Percentiles rank a stretch among this genome's conserved stretches.
Conservation (phyloP, 2,797 vertebrate genomes). For the Chlorospingus semifuscus region DNA sequence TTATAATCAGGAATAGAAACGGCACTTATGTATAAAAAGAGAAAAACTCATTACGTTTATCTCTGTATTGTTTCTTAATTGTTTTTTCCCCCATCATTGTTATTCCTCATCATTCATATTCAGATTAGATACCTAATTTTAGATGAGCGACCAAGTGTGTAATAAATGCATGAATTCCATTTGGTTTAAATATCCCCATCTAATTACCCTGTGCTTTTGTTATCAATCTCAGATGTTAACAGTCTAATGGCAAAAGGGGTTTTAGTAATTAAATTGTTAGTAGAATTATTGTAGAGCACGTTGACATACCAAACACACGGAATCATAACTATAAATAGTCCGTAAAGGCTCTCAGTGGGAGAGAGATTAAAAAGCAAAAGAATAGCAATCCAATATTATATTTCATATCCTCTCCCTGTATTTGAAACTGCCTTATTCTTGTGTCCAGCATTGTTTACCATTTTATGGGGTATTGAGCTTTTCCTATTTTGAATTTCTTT, state of each 20-base stretch:
- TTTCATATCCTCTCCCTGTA: background rate
- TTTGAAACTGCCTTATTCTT: background rate
- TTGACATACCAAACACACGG: background rate
- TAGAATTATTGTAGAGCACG: conserved; percentile 36
- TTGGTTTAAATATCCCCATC: conserved; percentile 60
- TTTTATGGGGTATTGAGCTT: background rate
- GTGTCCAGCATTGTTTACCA: background rate
- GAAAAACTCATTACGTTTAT: conserved; percentile 16
- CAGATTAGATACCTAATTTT: conserved; percentile 71
- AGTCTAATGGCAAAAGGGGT: conserved; percentile 38
- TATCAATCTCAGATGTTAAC: conserved; percentile 58
- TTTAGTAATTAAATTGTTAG: conserved; percentile 48
- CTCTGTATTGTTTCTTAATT: conserved; percentile 50
- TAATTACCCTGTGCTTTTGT: conserved; percentile 66
- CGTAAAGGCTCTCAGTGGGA: conserved; percentile 1
- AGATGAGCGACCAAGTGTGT: conserved; percentile 47
- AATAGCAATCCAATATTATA: background rate
- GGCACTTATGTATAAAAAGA: background rate
- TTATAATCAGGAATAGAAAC: conserved; percentile 26
- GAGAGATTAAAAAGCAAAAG: background rate
- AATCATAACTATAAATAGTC: conserved; percentile 52
- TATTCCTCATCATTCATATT: conserved; percentile 58
- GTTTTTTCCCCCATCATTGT: background rate
- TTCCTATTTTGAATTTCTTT: background rate
- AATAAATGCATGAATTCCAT: conserved; percentile 57